These are phyloP conservation scores for Centruroides sculpturatus DNA, from an alignment of 1,140 invertebrate genomes.

Conservation along the genomic window DNA sequence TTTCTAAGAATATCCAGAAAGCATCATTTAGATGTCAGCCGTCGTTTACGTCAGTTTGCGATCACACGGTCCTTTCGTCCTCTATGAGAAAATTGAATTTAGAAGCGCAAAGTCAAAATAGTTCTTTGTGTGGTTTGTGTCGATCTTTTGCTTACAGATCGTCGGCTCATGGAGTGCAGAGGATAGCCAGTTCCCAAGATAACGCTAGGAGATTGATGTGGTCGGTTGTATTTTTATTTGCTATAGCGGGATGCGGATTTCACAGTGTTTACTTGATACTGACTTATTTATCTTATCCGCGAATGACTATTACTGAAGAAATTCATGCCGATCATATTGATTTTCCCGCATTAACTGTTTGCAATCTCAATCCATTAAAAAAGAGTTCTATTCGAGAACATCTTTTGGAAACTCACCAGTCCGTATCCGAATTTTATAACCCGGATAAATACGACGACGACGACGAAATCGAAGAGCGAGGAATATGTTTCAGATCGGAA, in stretches of 20 bases:
- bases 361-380: slow-evolving; percentile 16
- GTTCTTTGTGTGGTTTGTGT: slow-evolving; percentile 2
- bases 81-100: too few relatives aligned
- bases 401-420: too few relatives aligned
- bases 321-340: slow-evolving; percentile 15
- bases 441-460: background rate
- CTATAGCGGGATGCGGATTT: slow-evolving; percentile 8
- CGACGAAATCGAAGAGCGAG: background rate
- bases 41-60: too few relatives aligned
- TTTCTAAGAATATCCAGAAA: too few relatives aligned
- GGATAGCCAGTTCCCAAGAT: slow-evolving; percentile 2
- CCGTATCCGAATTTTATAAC: background rate
- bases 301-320: slow-evolving; percentile 17
- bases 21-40: too few relatives aligned
- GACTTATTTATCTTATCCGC: slow-evolving; percentile 12
- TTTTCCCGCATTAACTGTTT: slow-evolving; percentile 15
- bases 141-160: slow-evolving; percentile 3
- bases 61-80: too few relatives aligned
- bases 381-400: slow-evolving; percentile 1
- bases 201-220: slow-evolving; percentile 7
- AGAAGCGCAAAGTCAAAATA: background rate
- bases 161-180: slow-evolving; percentile 6
- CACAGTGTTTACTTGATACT: slow-evolving; percentile 10
- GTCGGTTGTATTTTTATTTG: slow-evolving; percentile 5
- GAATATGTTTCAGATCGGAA: slow-evolving; percentile 11